These are phyloP conservation scores for Gambusia affinis DNA, from an alignment of 2,113 vertebrate species.

Conservation along the genomic window DNA sequence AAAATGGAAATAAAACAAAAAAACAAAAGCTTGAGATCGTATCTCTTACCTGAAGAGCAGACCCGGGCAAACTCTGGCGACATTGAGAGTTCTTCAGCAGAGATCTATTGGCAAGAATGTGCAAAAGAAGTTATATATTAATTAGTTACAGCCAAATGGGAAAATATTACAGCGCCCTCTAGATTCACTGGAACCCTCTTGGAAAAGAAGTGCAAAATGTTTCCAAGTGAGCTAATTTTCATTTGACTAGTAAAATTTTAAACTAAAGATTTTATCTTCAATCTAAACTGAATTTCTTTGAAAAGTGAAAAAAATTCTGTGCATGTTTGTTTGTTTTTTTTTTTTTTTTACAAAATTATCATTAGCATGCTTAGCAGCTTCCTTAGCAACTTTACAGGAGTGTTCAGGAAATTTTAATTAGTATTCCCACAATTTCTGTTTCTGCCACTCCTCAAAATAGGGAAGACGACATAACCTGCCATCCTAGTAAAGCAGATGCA, in stretches of 20 bases:
- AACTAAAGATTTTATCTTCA: not conserved
- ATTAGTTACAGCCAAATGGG: not conserved
- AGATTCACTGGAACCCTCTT: too few relatives aligned
- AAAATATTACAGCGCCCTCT: too few relatives aligned
- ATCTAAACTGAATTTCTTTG: not conserved
- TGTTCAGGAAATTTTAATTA: not conserved
- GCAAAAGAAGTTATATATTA: slow-evolving; percentile 10
- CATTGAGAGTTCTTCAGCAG: slow-evolving; percentile 93
- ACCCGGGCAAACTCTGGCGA: slow-evolving; percentile 87
- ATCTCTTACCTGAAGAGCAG: slow-evolving; percentile 88
- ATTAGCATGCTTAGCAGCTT: not conserved
- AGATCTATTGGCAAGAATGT: slow-evolving; percentile 81
- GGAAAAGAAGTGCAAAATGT: too few relatives aligned
- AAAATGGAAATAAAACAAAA: too few relatives aligned
- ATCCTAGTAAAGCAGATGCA: not conserved
- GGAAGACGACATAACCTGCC: not conserved
- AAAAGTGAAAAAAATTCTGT: not conserved
- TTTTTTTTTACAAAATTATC: too few relatives aligned
- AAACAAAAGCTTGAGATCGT: not conserved
- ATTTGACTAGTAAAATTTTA: too few relatives aligned
- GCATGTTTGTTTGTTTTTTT: too few relatives aligned
- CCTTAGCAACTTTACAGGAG: not conserved
- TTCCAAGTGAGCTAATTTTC: too few relatives aligned
- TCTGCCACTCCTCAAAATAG: not conserved
- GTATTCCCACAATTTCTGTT: not conserved